Percentiles rank a stretch among this genome's conserved stretches.
These are phyloP conservation scores for Amiota communis DNA, from an alignment of 2,888 invertebrate genomes.

Conservation along the genomic window DNA sequence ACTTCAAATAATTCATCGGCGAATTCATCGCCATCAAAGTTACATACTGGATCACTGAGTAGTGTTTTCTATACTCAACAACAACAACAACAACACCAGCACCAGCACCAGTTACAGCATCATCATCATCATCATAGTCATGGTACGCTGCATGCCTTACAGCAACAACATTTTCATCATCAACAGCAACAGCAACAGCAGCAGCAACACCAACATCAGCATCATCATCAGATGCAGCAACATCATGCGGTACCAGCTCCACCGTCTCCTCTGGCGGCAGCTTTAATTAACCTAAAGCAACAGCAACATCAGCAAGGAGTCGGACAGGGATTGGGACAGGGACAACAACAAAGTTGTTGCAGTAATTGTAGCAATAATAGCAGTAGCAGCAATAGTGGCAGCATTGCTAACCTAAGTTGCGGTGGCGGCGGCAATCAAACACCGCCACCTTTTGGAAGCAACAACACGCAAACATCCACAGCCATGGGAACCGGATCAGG, in stretches of 20 bases:
- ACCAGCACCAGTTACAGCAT: slow-evolving; percentile 51
- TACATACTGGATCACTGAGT: slow-evolving; percentile 4
- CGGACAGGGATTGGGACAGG: background rate
- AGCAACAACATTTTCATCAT: slow-evolving; percentile 51
- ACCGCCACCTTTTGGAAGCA: slow-evolving; percentile 32
- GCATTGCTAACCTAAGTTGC: slow-evolving; percentile 36
- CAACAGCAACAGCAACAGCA: slow-evolving; percentile 49
- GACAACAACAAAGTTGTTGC: background rate
- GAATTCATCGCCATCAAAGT: slow-evolving; percentile 51
- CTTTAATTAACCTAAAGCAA: slow-evolving; percentile 55
- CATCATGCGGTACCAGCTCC: background rate
- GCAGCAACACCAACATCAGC: slow-evolving; percentile 42
- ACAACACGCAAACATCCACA: background rate
- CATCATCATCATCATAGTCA: slow-evolving; percentile 56
- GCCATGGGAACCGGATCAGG: background rate
- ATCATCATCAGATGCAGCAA: slow-evolving; percentile 38
- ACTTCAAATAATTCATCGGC: slow-evolving; percentile 49
- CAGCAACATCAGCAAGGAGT: slow-evolving; percentile 40
- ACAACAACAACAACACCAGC: slow-evolving; percentile 23
- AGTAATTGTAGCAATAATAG: background rate
- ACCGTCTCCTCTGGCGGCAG: slow-evolving; percentile 47
- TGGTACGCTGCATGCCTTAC: slow-evolving; percentile 57
- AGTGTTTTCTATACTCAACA: slow-evolving; percentile 36
- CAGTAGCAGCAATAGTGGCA: slow-evolving; percentile 12
- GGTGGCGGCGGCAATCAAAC: slow-evolving; percentile 42